Evolutionary conservation across 2,113 vertebrate genomes (phyloP).

Genomic region (Talpa occidentalis): DNA sequence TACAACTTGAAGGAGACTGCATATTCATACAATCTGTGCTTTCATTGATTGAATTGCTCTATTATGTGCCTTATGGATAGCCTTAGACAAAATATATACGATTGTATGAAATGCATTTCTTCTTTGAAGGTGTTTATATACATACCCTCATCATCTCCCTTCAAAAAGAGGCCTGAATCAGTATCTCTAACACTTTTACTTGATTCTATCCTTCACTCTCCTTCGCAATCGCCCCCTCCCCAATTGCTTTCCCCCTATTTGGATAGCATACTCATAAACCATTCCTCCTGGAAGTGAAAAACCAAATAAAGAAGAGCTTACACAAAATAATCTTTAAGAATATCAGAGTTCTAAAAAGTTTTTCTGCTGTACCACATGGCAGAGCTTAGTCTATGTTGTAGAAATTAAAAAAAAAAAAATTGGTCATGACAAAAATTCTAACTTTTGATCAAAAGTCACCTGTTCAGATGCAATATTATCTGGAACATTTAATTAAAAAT

Average conservation of each 20-base stretch:
- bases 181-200: not conserved
- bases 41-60: not conserved
- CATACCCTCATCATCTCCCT: not conserved
- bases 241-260: not conserved
- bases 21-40: not conserved
- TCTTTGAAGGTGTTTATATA: not conserved
- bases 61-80: not conserved
- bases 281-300: not conserved
- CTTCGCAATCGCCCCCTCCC: not conserved
- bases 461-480: not conserved
- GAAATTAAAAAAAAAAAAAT: not conserved
- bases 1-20: not conserved
- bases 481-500: conserved; percentile 12
- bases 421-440: not conserved
- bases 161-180: not conserved
- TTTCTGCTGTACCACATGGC: not conserved
- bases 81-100: not conserved
- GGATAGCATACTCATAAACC: not conserved
- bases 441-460: not conserved
- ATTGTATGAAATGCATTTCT: not conserved
- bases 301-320: not conserved
- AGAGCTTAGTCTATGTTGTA: not conserved
- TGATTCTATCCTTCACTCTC: not conserved
- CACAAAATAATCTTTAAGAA: conserved; percentile 3
- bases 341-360: not conserved